These are phyloP conservation scores for Tichodroma muraria DNA, from an alignment of 2,113 vertebrate genomes.

Conservation along the genomic window DNA sequence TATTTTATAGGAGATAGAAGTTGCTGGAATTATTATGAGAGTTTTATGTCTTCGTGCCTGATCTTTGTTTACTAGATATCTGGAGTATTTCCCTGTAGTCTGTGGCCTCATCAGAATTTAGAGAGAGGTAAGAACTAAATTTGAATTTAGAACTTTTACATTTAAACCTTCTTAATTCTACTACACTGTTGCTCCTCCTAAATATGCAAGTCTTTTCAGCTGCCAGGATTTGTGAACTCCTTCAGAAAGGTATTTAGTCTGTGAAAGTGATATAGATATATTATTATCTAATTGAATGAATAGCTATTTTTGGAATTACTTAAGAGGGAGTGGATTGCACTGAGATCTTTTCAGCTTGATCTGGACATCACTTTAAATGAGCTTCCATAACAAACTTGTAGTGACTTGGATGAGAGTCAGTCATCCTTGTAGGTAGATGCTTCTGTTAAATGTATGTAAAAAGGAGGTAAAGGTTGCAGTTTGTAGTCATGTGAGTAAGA, in stretches of 20 bases:
- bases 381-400: not conserved
- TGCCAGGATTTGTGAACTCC: not conserved
- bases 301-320: not conserved
- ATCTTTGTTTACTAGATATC: not conserved
- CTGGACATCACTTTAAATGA: not conserved
- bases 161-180: not conserved
- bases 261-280: not conserved
- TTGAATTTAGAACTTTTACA: not conserved
- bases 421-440: not conserved
- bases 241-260: not conserved
- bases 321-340: not conserved
- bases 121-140: not conserved
- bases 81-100: not conserved
- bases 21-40: not conserved
- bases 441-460: not conserved
- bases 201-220: not conserved
- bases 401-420: not conserved
- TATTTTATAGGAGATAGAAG: not conserved
- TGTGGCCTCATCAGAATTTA: not conserved
- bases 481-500: not conserved
- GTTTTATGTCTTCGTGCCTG: not conserved
- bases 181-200: not conserved
- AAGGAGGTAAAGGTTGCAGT: not conserved
- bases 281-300: not conserved
- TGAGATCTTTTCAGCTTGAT: not conserved